Conservation (phyloP, 2,888 invertebrate genomes). For the Meteorus colon region DNA sequence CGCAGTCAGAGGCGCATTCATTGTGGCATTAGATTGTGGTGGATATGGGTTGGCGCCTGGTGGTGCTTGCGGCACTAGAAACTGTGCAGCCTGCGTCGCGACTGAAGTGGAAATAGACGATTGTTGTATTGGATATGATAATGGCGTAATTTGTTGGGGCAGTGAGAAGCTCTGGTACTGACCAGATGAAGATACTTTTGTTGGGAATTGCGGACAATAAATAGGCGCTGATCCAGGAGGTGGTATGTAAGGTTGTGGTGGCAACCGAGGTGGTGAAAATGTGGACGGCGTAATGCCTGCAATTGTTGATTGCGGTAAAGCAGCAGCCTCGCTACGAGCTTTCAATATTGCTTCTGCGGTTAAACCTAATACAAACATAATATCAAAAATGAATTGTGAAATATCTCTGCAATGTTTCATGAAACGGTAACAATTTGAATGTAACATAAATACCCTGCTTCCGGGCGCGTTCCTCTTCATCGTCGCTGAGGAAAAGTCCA, state of each 20-base stretch:
- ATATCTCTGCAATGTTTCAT: neutral
- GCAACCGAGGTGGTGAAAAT: conserved; percentile 64
- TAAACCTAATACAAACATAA: conserved; percentile 57
- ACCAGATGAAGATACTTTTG: neutral
- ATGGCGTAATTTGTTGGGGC: conserved; percentile 31
- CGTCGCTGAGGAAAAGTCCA: conserved; percentile 82
- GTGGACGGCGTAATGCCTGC: conserved; percentile 44
- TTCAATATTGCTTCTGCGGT: conserved; percentile 68
- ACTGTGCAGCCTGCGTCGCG: conserved; percentile 52
- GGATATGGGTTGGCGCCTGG: conserved; percentile 71
- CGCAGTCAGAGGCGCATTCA: conserved; percentile 53
- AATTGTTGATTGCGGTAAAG: conserved; percentile 52
- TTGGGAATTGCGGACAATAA: conserved; percentile 65
- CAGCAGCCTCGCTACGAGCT: conserved; percentile 61
- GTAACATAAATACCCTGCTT: conserved; percentile 73
- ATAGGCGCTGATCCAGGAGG: conserved; percentile 68
- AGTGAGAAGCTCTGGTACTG: conserved; percentile 20
- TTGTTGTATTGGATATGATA: conserved; percentile 38
- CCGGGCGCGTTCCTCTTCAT: conserved; percentile 77
- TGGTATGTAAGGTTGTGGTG: conserved; percentile 70
- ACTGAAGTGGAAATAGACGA: conserved; percentile 14
- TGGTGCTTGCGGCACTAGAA: conserved; percentile 67
- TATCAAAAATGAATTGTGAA: neutral
- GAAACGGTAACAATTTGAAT: neutral
- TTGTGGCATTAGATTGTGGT: conserved; percentile 63